Conservation (phyloP, 2,797 vertebrate species). For the Pachyuromys duprasi region DNA sequence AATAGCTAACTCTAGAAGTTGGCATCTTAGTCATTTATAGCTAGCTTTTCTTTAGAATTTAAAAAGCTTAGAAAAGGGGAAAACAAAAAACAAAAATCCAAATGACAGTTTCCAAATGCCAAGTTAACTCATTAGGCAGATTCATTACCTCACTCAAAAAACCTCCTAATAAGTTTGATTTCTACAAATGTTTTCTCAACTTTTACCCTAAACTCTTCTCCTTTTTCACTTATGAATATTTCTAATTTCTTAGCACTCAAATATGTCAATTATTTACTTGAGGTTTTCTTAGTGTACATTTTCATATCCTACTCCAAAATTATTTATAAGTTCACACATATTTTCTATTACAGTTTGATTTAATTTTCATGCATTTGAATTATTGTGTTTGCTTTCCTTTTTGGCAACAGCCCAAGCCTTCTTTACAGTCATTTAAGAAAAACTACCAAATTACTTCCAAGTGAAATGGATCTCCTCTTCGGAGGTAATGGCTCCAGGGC, state of each 20-base stretch:
- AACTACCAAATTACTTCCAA: slow-evolving; percentile 64
- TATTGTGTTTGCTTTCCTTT: neutral
- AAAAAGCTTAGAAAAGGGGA: neutral
- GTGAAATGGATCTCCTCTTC: neutral
- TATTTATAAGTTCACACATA: neutral
- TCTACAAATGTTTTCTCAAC: neutral
- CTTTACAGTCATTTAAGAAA: slow-evolving; percentile 44
- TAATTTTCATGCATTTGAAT: neutral
- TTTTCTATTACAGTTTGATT: slow-evolving; percentile 15
- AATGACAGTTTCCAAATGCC: neutral
- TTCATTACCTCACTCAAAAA: neutral
- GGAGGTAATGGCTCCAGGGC: neutral
- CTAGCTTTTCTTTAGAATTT: neutral
- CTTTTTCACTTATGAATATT: neutral
- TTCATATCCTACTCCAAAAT: neutral
- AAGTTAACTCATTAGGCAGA: neutral
- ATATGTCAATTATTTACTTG: slow-evolving; percentile 3
- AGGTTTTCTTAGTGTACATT: neutral
- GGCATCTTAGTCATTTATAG: neutral
- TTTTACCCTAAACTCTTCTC: neutral
- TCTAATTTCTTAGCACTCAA: neutral
- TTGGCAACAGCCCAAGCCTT: neutral
- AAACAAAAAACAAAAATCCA: neutral
- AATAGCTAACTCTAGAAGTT: neutral
- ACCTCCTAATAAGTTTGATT: neutral